Evolutionary conservation across 2,113 vertebrate genomes (phyloP), one percentile per base, ranked within the genome.

Genomic region (Nannospalax galili): DNA sequence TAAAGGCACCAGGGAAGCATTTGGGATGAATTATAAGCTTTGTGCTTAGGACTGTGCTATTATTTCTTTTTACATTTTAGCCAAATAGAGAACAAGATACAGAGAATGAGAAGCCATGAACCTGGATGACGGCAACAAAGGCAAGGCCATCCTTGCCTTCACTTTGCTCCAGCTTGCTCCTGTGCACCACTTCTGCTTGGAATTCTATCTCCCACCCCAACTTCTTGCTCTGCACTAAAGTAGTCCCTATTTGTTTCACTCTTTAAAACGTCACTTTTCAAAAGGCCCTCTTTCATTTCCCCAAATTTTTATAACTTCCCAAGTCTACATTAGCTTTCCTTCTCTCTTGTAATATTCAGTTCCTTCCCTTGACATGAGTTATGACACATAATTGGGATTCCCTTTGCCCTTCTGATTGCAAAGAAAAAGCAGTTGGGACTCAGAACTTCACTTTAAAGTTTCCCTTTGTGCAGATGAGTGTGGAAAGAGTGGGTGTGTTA

Each of bases 371-470:
- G 90, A 79, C 16, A 89, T 67, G 45, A 67, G 65, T 72, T 92
- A 28, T 22, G 67, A 40, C 3, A 32, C 12, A 96, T 60, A 67
- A 62, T 19, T 81, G 67, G 89, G n/a, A 8, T 86, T 86, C 15
- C 89, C 32, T 84, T 87, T 64, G 69, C 2, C 16, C 16, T 89
- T 86, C 45, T 74, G 64, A 91, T 22, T 77, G 17, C 19, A 69
- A 88, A 88, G 24, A 65, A 92, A 90, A 95, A 69, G 48, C 14
- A 92, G 40, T 15, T 22, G 37, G 88, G 45, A 88, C 24, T 62
- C 16, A 75, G 62, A 93, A 85, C 28, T 88, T 96, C 52, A 74
- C 84, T 42, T 88, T 62, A 95, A 78, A 80, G 20, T 8, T 70
- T 90, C 28, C 30, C 2, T 84, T 85, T 90, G 52, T 89, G 84